phyloP scores from a whole-genome alignment of 2,797 vertebrate species.

The Xenentodon cancila region DNA sequence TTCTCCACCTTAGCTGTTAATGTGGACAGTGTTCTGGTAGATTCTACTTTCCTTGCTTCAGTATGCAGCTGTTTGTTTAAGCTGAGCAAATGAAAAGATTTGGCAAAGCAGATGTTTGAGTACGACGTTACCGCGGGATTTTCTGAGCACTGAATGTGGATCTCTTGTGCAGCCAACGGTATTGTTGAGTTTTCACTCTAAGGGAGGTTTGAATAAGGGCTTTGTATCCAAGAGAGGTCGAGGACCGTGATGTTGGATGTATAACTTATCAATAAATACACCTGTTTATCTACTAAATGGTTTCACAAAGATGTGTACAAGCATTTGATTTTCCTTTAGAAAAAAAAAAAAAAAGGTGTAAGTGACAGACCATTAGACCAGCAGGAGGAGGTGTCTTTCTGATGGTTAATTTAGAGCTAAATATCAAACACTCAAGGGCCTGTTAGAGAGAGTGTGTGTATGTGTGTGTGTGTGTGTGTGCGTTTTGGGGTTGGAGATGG shows the following conservation, averaged over 20 bases:
- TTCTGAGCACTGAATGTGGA: slow-evolving; percentile 56
- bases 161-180: slow-evolving; percentile 38
- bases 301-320: slow-evolving; percentile 43
- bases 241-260: slow-evolving; percentile 67
- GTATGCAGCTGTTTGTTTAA: slow-evolving; percentile 49
- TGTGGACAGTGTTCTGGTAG: slow-evolving; percentile 35
- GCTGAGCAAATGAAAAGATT: slow-evolving; percentile 10
- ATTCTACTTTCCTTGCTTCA: slow-evolving; percentile 41
- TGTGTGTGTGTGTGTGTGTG: not conserved
- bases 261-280: slow-evolving; percentile 53
- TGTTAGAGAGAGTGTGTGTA: slow-evolving; percentile 60
- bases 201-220: slow-evolving; percentile 74
- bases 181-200: slow-evolving; percentile 34
- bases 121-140: not conserved
- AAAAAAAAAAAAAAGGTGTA: slow-evolving; percentile 25
- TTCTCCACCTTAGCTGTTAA: slow-evolving; percentile 41
- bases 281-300: slow-evolving; percentile 47
- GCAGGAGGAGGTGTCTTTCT: slow-evolving; percentile 24
- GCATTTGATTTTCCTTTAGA: not conserved
- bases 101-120: slow-evolving; percentile 11
- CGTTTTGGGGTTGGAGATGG: slow-evolving; percentile 19
- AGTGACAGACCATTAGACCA: slow-evolving; percentile 20
- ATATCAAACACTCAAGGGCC: slow-evolving; percentile 72
- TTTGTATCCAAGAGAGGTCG: slow-evolving; percentile 67
- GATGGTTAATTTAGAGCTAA: slow-evolving; percentile 72